These are phyloP conservation scores for Mimumesa dahlbomi DNA, from an alignment of 2,888 invertebrate species.

Conservation along the genomic window DNA sequence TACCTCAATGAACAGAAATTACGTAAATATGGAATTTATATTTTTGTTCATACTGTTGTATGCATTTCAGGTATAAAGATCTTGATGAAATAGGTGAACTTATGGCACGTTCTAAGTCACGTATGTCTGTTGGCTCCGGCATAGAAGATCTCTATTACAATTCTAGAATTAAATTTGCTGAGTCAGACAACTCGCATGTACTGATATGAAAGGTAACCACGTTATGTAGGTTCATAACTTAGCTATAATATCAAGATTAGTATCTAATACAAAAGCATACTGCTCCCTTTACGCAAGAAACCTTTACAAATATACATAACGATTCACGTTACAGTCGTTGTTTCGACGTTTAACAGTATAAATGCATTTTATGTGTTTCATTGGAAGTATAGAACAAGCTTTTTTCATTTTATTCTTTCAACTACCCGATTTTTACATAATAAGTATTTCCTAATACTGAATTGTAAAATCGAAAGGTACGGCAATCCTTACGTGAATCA, in stretches of 20 bases:
- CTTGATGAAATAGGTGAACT: slow-evolving; percentile 81
- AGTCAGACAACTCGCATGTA: slow-evolving; percentile 73
- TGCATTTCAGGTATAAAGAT: slow-evolving; percentile 81
- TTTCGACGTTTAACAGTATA: no score
- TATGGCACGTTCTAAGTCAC: slow-evolving; percentile 76
- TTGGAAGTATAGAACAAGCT: background rate
- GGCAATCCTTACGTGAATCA: slow-evolving; percentile 13
- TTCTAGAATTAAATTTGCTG: slow-evolving; percentile 74
- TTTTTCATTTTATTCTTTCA: background rate
- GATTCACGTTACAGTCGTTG: slow-evolving; percentile 13
- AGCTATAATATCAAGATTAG: slow-evolving; percentile 18
- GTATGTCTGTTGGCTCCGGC: slow-evolving; percentile 75
- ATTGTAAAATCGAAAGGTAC: background rate
- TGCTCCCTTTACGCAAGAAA: slow-evolving; percentile 11
- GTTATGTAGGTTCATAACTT: slow-evolving; percentile 23
- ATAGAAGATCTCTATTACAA: slow-evolving; percentile 76
- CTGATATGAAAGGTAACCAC: slow-evolving; percentile 67
- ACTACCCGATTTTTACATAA: background rate
- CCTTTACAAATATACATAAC: slow-evolving; percentile 13
- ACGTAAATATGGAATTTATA: no score
- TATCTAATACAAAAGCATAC: slow-evolving; percentile 9
- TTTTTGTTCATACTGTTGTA: no score
- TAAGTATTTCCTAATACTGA: background rate
- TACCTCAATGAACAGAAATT: no score
- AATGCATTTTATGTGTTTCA: background rate